Base-by-base conservation (phyloP, 2,797 vertebrate species). In the Macroramphosus scolopax region DNA sequence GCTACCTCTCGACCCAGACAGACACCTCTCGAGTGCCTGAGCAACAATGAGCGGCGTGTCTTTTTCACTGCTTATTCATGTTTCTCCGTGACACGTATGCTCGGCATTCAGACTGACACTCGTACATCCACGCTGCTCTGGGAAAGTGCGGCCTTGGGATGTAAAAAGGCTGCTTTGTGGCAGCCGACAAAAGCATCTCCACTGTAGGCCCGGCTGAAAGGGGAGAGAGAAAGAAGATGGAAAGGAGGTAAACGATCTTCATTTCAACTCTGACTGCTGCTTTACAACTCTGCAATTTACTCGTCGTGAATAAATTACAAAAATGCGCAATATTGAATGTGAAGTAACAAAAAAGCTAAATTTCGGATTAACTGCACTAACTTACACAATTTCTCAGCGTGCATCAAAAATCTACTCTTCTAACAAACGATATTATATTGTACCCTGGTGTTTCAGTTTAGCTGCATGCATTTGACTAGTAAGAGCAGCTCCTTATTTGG, bases 121-220 rank as follows among this genome's bases (percentile, higher is more conserved):
- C 56, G 24, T 20, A 51, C 44, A 57, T 53, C 47, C 10, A 5
- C 14, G 39, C 44, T 18, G 26, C 30, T 39, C 51, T 54, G 29
- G 17, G 59, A 73, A 64, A 70, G 54, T 62, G 68, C 3, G 74
- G 83, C 84, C 82, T 86, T 87, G 86, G 63, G 77, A 72, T 57
- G 77, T 67, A 41, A 66, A 76, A 69, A 69, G 38, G 36, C 62
- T 50, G 64, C 63, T 64, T 65, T 33, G n/a, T 55, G 39, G 57
- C 47, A 45, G 68, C 60, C 37, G 37, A 88, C 69, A 81, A 84
- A 85, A 76, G 62, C 45, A 13, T 59, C 68, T 64, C 17, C 7
- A 48, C 17, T 18, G 50, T n/a, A 45, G 51, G 63, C 53, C 39
- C n/a, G n/a, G n/a, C 13, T 59, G 47, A 70, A 54, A 77, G 63